Evolutionary conservation across 2,797 vertebrate species (phyloP), one percentile per base, ranked within the genome.

Genomic region (Argentina silus): DNA sequence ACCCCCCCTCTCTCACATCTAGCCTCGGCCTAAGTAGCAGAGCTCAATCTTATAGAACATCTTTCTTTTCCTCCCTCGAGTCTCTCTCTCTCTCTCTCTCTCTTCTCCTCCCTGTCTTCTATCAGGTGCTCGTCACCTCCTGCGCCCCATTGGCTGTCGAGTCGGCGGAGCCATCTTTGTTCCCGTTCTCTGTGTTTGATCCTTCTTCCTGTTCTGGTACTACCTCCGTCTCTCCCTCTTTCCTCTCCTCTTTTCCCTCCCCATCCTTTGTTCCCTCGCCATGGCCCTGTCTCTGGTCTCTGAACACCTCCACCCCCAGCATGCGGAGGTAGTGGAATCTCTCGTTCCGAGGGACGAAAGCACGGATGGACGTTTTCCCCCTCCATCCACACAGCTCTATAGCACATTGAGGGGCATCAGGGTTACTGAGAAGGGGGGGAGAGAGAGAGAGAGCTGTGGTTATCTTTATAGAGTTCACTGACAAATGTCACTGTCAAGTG

Each of bases 371-470:
- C 0, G 96, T 95, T 92, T 98, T 99, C 6, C 98, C 98, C 72
- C 96, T 95, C 98, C 98, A 99, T 15, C 98, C 98, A 21, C 98
- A 99, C 65, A 99, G 89, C 89, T 98, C 96, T 61, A 99, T 95
- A 69, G 96, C 87, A 69, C 98, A 99, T 93, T 96, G 97, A 45
- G 97, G 96, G 68, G 95, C 88, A 0, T 86, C 89, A 0, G 93
- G 90, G 78, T 94, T 93, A 78, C 97, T 98, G 80, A 0, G 19
- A 60, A 62, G 65, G 64, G 15, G 47, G 42, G n/a, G 61, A 36
- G 43, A 27, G 42, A 64, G 64, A 50, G 66, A 36, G 56, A 59
- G 19, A 7, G 23, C n/a, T n/a, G n/a, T n/a, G n/a, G 12, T 36
- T 36, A 36, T 36, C 27, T 36, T 36, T 36, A 36, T 36, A 12